Conservation (phyloP, 2,797 vertebrate species). For the Diplodus puntazzo region DNA sequence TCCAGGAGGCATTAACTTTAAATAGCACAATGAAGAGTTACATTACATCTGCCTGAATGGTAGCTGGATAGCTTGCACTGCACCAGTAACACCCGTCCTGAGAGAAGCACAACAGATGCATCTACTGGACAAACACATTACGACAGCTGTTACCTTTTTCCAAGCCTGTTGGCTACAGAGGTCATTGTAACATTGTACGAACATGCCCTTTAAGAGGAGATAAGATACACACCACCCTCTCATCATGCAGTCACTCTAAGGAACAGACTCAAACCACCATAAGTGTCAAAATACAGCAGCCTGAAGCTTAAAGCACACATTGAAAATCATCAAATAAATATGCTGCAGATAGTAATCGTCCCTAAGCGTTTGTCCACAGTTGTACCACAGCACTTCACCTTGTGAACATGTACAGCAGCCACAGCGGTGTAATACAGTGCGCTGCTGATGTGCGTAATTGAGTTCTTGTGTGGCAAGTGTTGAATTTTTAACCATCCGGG, state of each 20-base stretch:
- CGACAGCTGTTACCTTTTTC: not conserved
- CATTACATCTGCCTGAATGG: conserved; percentile 3
- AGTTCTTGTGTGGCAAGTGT: conserved; percentile 39
- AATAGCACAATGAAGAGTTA: conserved; percentile 21
- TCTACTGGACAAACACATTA: not conserved
- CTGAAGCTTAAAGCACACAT: conserved; percentile 8
- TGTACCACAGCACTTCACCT: conserved; percentile 10
- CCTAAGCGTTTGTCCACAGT: conserved; percentile 35
- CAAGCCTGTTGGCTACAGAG: not conserved
- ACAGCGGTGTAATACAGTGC: conserved; percentile 9
- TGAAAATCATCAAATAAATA: conserved; percentile 46
- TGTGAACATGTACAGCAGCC: conserved; percentile 39
- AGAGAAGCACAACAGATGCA: too few species aligned
- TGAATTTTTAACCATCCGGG: conserved; percentile 50
- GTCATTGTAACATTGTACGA: not conserved
- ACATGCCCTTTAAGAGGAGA: not conserved
- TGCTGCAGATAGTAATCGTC: conserved; percentile 18
- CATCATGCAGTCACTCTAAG: not conserved
- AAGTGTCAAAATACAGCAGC: conserved; percentile 10
- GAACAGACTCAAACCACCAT: not conserved
- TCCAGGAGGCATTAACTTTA: conserved; percentile 17
- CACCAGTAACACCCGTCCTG: not conserved
- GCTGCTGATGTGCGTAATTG: conserved; percentile 45
- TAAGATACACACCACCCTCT: not conserved
- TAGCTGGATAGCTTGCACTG: not conserved